A percentile compares a stretch with the other conserved stretches of the same genome.
Evolutionary conservation across 1,140 invertebrate species (phyloP).

Genomic region (Caenorhabditis brenneri): DNA sequence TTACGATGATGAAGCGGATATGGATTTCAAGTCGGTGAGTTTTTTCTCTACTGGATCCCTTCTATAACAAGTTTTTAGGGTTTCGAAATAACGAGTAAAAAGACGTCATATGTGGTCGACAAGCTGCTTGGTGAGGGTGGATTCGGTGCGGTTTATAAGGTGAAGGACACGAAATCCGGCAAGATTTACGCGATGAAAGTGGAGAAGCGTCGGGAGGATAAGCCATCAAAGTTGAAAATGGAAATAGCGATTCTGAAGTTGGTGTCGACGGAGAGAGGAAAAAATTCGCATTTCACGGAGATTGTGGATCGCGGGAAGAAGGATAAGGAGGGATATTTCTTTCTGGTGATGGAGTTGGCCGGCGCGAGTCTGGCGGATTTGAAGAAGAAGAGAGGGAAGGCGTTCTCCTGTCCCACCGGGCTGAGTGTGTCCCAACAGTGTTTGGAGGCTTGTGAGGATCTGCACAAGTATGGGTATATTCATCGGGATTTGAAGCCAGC

Average conservation of each 20-base stretch:
- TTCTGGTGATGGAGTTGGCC: constrained; percentile 54
- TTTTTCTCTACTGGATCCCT: not conserved
- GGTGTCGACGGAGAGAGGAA: constrained; percentile 10
- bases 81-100: constrained; percentile 8
- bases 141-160: constrained; percentile 52
- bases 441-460: constrained; percentile 58
- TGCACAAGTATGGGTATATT: constrained; percentile 59
- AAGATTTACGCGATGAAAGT: constrained; percentile 53
- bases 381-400: constrained; percentile 36
- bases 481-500: constrained; percentile 62
- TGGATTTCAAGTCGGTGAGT: not conserved
- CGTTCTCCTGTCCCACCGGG: constrained; percentile 51
- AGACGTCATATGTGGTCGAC: constrained; percentile 21
- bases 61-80: not conserved
- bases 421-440: constrained; percentile 56
- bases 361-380: constrained; percentile 49
- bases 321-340: constrained; percentile 51
- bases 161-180: not conserved
- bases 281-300: constrained; percentile 49
- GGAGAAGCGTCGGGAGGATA: constrained; percentile 46
- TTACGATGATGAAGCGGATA: not conserved
- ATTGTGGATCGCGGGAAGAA: constrained; percentile 55
- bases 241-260: constrained; percentile 54
- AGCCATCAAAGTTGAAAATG: constrained; percentile 54
- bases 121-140: constrained; percentile 53